Percentiles rank a stretch among this genome's conserved stretches.
These are phyloP conservation scores for Bathynomus jamesi DNA, from an alignment of 1,140 invertebrate species.

Conservation along the genomic window DNA sequence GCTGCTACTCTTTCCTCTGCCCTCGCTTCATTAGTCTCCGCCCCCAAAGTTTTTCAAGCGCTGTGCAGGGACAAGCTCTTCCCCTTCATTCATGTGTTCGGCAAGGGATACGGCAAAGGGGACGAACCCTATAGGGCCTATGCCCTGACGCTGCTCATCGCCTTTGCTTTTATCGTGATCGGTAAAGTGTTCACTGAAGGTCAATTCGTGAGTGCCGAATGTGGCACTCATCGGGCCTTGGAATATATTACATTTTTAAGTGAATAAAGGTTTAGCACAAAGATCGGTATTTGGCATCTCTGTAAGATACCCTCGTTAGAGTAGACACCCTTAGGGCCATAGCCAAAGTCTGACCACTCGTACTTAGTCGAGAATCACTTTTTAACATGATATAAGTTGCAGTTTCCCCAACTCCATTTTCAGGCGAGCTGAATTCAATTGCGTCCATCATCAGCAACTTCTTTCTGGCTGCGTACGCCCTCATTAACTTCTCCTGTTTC, in stretches of 20 bases:
- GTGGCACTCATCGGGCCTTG: too few species aligned
- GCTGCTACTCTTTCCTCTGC: conserved; percentile 93
- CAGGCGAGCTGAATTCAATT: conserved; percentile 75
- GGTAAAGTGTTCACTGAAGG: too few species aligned
- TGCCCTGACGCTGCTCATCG: conserved; percentile 77
- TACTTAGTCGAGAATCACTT: too few species aligned
- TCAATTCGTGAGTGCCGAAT: too few species aligned
- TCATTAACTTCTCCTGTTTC: conserved; percentile 93
- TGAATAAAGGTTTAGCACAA: too few species aligned
- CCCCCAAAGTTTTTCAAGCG: conserved; percentile 66
- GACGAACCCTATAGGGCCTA: conserved; percentile 92
- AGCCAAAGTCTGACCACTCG: too few species aligned
- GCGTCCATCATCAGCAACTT: conserved; percentile 96
- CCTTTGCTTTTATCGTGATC: conserved; percentile 74
- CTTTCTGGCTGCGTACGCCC: conserved; percentile 91
- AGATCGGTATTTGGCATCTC: too few species aligned
- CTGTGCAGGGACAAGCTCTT: conserved; percentile 90
- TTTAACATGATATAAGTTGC: too few species aligned
- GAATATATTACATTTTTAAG: too few species aligned
- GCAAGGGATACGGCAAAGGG: conserved; percentile 80
- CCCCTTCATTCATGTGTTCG: conserved; percentile 84
- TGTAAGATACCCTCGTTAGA: too few species aligned
- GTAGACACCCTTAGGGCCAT: too few species aligned
- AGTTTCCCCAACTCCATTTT: too few species aligned
- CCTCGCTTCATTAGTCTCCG: conserved; percentile 85